phyloP scores from a whole-genome alignment of 2,113 vertebrate genomes.

The Pachyramphus minor region DNA sequence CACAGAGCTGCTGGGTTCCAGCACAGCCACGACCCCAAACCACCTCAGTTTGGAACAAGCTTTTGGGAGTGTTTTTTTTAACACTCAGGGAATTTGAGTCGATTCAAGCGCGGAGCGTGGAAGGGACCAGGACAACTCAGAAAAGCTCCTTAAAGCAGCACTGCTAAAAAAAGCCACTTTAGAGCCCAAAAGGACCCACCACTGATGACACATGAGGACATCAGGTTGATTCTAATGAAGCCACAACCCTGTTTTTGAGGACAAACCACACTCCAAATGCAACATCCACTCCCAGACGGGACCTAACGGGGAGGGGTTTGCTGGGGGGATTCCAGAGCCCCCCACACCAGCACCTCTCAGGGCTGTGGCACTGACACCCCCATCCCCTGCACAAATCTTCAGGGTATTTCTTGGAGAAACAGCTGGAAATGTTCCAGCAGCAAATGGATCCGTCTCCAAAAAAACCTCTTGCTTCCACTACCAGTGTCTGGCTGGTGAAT shows the following conservation, averaged over 20 bases:
- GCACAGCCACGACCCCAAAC: neutral
- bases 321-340: neutral
- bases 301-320: neutral
- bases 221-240: neutral
- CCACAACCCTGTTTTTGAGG: neutral
- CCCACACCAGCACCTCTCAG: fast-evolving
- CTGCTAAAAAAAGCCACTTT: neutral
- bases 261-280: neutral
- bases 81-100: neutral
- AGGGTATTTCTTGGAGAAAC: neutral
- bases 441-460: neutral
- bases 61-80: neutral
- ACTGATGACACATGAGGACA: fast-evolving
- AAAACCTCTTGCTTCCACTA: neutral
- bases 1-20: neutral
- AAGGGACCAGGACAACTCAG: fast-evolving
- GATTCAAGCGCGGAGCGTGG: neutral
- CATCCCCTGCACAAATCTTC: neutral
- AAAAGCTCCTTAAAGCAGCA: neutral
- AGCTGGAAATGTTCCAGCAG: neutral
- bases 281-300: fast-evolving
- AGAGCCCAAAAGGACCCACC: neutral
- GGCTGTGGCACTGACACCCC: neutral
- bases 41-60: neutral
- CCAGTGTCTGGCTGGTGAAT: neutral